Evolutionary conservation across 2,888 invertebrate species (phyloP).

Genomic region (Pterostichus niger): DNA sequence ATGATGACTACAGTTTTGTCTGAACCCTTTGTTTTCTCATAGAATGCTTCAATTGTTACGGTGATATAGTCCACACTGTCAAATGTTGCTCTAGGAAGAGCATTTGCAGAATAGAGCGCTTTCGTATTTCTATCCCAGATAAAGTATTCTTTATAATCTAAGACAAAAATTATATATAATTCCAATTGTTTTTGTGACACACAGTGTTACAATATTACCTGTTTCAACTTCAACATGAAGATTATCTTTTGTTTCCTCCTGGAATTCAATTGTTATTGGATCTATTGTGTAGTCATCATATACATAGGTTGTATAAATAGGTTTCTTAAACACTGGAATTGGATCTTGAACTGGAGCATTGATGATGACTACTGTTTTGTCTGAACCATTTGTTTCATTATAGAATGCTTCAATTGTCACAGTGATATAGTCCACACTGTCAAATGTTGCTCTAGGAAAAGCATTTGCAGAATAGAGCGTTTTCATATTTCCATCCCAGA

Average conservation of each 20-base stretch:
- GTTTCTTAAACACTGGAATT: background rate
- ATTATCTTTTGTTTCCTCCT: too few relatives aligned
- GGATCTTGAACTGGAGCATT: background rate
- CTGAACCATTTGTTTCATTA: background rate
- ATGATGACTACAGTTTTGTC: conserved; percentile 1
- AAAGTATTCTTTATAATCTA: too few relatives aligned
- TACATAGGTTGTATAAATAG: too few relatives aligned
- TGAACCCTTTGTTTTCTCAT: background rate
- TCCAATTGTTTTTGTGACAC: too few relatives aligned
- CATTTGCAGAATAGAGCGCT: too few relatives aligned
- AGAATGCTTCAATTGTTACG: background rate
- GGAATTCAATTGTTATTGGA: background rate
- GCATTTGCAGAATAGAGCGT: background rate
- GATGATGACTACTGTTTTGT: background rate
- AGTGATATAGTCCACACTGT: background rate
- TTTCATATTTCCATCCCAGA: background rate
- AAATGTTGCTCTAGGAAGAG: background rate
- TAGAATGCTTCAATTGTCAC: conserved; percentile 4
- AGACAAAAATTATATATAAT: too few relatives aligned
- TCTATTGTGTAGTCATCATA: too few relatives aligned
- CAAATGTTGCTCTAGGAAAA: too few relatives aligned
- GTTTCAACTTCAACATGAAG: too few relatives aligned
- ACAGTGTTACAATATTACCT: too few relatives aligned
- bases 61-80: background rate
- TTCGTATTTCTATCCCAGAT: too few relatives aligned